These are phyloP conservation scores for Zeuzera pyrina DNA, from an alignment of 2,888 invertebrate genomes.

Conservation along the genomic window DNA sequence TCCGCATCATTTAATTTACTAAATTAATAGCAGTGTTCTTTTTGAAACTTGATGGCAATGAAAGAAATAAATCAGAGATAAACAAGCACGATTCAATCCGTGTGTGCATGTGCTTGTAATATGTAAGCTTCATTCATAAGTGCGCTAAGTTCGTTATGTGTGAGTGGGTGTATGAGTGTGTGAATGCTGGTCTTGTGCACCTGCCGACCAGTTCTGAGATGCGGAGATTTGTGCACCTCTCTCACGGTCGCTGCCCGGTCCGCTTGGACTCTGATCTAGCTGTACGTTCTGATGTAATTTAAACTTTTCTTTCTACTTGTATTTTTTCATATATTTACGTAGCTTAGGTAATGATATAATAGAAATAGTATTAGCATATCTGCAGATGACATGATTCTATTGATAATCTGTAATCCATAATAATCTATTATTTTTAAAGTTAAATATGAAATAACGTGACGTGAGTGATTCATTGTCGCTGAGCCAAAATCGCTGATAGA, in stretches of 20 bases:
- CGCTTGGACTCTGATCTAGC: conserved; percentile 52
- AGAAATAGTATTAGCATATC: too few species aligned
- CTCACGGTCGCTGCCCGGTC: conserved; percentile 69
- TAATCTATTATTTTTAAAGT: too few species aligned
- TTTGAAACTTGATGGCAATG: conserved; percentile 54
- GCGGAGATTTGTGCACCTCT: conserved; percentile 72
- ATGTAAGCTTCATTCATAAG: conserved; percentile 65
- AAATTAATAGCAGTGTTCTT: conserved; percentile 63
- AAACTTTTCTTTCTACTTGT: conserved; percentile 27
- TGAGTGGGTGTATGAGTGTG: conserved; percentile 26
- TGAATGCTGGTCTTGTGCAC: conserved; percentile 37
- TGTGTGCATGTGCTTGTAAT: conserved; percentile 22
- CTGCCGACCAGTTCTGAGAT: conserved; percentile 73
- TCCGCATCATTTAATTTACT: too few species aligned
- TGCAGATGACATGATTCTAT: too few species aligned
- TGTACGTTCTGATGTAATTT: conserved; percentile 55
- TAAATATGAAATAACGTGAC: too few species aligned
- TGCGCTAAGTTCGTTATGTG: conserved; percentile 39
- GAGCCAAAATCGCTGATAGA: too few species aligned
- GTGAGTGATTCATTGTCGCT: too few species aligned
- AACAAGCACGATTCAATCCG: conserved; percentile 55
- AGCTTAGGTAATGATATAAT: too few species aligned
- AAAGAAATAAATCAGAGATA: conserved; percentile 70
- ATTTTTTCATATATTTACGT: background rate
- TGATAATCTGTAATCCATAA: too few species aligned